A percentile compares a stretch with the other conserved stretches of the same genome.
phyloP scores from a whole-genome alignment of 2,888 invertebrate species.

The Drosophila yooni region DNA sequence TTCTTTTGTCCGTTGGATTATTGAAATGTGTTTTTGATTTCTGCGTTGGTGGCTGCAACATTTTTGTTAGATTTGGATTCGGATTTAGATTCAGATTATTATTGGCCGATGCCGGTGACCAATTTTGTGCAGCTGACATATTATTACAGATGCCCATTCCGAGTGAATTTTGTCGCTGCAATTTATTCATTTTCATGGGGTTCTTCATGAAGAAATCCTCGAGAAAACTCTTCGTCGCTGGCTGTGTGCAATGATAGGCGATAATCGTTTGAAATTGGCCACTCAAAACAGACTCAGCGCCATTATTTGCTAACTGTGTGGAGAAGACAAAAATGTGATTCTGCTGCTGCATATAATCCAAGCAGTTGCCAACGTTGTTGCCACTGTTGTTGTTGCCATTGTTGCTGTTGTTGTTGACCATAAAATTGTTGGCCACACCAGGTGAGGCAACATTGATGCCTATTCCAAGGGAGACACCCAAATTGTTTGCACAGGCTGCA shows the following conservation, averaged over 20 bases:
- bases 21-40: constrained; percentile 50
- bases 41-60: constrained; percentile 42
- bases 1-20: constrained; percentile 47
- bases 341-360: constrained; percentile 95
- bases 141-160: constrained; percentile 55
- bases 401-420: constrained; percentile 25
- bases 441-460: constrained; percentile 18
- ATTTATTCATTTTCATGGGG: constrained; percentile 94
- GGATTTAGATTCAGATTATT: constrained; percentile 15
- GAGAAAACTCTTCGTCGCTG: constrained; percentile 96
- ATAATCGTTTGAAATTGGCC: constrained; percentile 96
- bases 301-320: constrained; percentile 96
- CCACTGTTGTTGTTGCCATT: constrained; percentile 26
- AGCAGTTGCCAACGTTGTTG: constrained; percentile 53
- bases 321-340: constrained; percentile 99
- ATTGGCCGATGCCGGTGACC: constrained; percentile 35
- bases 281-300: constrained; percentile 95
- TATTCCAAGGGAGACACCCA: constrained; percentile 21
- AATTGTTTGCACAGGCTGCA: constrained; percentile 8
- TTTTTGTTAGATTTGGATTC: constrained; percentile 39
- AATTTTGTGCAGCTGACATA: constrained; percentile 24
- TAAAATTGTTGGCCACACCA: constrained; percentile 27
- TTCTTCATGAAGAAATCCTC: constrained; percentile 92
- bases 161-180: constrained; percentile 90
- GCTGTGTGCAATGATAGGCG: constrained; percentile 97